Conservation (phyloP, 2,113 vertebrate species). For the Catharus fuscescens region DNA sequence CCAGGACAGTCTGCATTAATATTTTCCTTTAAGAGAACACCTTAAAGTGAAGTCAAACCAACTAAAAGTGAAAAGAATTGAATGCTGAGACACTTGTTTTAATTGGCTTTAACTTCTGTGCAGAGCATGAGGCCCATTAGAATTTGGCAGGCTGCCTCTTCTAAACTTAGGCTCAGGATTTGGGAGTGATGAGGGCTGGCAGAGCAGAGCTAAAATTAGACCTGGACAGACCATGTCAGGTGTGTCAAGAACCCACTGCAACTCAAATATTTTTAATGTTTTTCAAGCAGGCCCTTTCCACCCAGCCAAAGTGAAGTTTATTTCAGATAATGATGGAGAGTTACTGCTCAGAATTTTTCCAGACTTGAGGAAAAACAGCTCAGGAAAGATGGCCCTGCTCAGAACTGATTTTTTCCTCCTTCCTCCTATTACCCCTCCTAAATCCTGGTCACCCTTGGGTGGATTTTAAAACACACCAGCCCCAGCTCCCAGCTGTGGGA, state of each 20-base stretch:
- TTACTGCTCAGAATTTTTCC: neutral
- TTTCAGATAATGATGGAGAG: neutral
- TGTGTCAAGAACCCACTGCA: neutral
- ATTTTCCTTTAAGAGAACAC: neutral
- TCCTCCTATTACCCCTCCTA: neutral
- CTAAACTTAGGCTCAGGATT: slow-evolving; percentile 33
- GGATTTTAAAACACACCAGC: neutral
- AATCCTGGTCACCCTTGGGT: neutral
- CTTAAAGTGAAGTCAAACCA: neutral
- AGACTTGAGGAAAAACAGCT: neutral
- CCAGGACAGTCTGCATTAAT: neutral
- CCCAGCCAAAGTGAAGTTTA: neutral
- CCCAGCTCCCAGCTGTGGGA: neutral
- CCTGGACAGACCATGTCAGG: neutral
- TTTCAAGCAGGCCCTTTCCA: neutral
- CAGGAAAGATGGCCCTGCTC: neutral
- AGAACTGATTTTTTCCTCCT: neutral
- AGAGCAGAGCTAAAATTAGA: neutral
- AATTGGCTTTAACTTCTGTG: neutral
- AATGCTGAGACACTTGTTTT: neutral
- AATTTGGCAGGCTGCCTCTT: neutral
- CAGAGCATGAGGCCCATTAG: neutral
- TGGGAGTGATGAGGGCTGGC: neutral
- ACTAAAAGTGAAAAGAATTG: neutral
- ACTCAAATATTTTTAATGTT: neutral